Conservation (phyloP, 1,140 invertebrate genomes). For the Aradophagus sp. region DNA sequence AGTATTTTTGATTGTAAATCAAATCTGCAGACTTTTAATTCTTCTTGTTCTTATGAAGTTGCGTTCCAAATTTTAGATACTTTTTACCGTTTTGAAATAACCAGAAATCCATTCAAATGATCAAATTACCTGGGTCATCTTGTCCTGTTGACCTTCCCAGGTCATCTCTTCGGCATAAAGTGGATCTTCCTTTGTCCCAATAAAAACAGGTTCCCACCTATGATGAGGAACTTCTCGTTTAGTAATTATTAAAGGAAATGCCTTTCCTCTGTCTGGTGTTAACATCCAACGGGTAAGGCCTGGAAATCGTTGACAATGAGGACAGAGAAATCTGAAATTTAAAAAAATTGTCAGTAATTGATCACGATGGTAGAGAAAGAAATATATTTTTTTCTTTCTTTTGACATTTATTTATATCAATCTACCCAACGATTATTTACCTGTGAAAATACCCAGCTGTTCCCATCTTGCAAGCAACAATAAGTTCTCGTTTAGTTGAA, state of each 20-base stretch:
- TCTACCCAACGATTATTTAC: too few relatives aligned
- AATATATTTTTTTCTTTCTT: not conserved
- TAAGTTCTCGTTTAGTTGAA: constrained; percentile 76
- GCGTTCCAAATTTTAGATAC: too few relatives aligned
- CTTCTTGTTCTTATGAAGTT: too few relatives aligned
- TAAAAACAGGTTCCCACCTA: constrained; percentile 89
- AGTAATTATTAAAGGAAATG: constrained; percentile 79
- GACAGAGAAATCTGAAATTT: constrained; percentile 75
- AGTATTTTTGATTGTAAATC: too few relatives aligned
- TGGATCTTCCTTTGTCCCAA: constrained; percentile 85
- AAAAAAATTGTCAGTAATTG: too few relatives aligned
- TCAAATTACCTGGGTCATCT: constrained; percentile 86
- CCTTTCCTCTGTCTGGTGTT: constrained; percentile 72
- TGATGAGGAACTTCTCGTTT: constrained; percentile 83
- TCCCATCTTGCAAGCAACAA: constrained; percentile 62
- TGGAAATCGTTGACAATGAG: constrained; percentile 86
- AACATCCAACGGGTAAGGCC: constrained; percentile 82
- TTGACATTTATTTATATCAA: too few relatives aligned
- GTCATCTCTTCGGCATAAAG: constrained; percentile 86
- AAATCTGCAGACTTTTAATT: too few relatives aligned
- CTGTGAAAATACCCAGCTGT: constrained; percentile 79
- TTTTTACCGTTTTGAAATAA: too few relatives aligned
- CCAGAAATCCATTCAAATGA: too few relatives aligned
- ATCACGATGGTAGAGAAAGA: not conserved
- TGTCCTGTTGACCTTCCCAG: constrained; percentile 89